These are phyloP conservation scores for Meandrusa payeni DNA, from an alignment of 2,888 invertebrate genomes.

Conservation along the genomic window DNA sequence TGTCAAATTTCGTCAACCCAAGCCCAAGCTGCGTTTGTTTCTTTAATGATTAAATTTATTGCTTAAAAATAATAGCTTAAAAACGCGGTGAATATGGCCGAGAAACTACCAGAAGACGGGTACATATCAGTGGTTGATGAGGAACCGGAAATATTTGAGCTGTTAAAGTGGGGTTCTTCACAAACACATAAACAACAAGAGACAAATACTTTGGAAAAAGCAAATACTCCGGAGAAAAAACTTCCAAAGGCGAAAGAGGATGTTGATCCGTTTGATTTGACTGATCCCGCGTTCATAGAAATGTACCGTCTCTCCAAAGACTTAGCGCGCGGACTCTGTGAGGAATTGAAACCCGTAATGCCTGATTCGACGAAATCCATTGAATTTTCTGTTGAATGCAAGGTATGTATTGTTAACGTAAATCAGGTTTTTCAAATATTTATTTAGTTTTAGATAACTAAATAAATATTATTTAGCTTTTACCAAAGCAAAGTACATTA, in stretches of 20 bases:
- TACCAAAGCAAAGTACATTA: too few species aligned
- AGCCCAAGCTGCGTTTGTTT: constrained; percentile 44
- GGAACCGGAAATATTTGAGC: constrained; percentile 69
- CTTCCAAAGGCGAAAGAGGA: constrained; percentile 50
- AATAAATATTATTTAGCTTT: too few species aligned
- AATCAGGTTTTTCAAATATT: too few species aligned
- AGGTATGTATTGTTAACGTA: too few species aligned
- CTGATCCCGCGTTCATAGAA: constrained; percentile 60
- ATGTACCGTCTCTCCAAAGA: constrained; percentile 63
- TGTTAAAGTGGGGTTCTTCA: constrained; percentile 70
- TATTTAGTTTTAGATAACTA: too few species aligned
- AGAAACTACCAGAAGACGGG: constrained; percentile 69
- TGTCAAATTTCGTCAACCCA: constrained; percentile 34
- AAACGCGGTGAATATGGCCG: constrained; percentile 57
- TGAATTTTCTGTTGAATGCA: constrained; percentile 68
- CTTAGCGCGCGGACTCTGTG: constrained; percentile 57
- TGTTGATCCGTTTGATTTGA: constrained; percentile 62
- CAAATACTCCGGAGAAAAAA: constrained; percentile 62
- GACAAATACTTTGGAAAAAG: constrained; percentile 52
- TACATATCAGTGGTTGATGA: constrained; percentile 74
- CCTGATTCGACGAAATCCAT: constrained; percentile 66
- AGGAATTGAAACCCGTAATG: constrained; percentile 66
- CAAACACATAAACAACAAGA: constrained; percentile 47
- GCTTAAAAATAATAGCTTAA: constrained; percentile 40
- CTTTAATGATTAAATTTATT: constrained; percentile 38